Evolutionary conservation across 2,888 invertebrate genomes (phyloP), one percentile per base, ranked within the genome.

Genomic region (Oligia strigilis): DNA sequence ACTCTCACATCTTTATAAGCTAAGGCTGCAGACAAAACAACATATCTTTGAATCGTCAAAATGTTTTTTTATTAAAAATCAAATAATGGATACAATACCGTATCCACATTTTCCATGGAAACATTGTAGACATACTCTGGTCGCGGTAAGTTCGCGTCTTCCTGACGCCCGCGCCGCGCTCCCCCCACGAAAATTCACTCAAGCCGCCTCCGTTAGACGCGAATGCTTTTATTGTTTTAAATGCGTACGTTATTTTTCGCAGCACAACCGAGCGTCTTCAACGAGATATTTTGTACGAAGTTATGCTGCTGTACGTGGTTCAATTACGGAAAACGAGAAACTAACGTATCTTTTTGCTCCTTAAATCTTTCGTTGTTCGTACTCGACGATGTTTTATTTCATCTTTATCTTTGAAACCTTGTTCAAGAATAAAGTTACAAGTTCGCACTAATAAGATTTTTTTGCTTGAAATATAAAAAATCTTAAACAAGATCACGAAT

Each of bases 221-320:
- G 93, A 93, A 94, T 94, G 92, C 94, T 95, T 95, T 95, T 96
- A 96, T 96, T 95, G 94, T 95, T 95, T 95, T 94, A 95, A 95
- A 95, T 94, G 95, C 94, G 93, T 94, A 94, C 94, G 93, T 93
- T 95, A 94, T 95, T 95, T 95, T 94, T 93, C 93, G 92, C 91
- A 92, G 91, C 91, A 91, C 89, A 93, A 92, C 91, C 91, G 82
- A 86, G 86, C 86, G 84, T 87, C 88, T 93, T 91, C 89, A 87
- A 90, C 87, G 90, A 91, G 91, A 86, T 92, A 93, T 92, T 94
- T 91, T 88, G 90, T 92, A 93, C 92, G 92, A 93, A 94, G 93
- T 94, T 94, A 93, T 92, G 91, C 90, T 90, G 86, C 88, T 88
- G 91, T 94, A 94, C 93, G 94, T 93, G 94, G 92, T 92, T 89